These are phyloP conservation scores for Botrylloides violaceus DNA, from an alignment of 23 tunicate genomes.

Conservation along the genomic window DNA sequence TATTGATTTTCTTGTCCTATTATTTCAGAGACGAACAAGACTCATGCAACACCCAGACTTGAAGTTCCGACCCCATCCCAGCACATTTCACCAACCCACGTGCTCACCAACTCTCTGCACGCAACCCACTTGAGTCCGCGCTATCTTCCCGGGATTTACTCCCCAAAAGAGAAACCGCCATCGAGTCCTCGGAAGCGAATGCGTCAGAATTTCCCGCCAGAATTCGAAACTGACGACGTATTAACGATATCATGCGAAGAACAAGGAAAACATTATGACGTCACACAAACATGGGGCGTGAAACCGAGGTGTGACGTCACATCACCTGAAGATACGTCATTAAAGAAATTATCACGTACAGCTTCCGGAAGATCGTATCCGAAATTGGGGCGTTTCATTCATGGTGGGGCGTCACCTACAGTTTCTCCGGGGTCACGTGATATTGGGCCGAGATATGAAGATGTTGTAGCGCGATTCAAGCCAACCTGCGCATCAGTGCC, in stretches of 20 bases:
- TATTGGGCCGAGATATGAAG: neutral
- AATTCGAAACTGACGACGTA: slow-evolving; percentile 14
- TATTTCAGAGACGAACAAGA: no score
- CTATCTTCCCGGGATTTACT: neutral
- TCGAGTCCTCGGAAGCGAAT: slow-evolving; percentile 18
- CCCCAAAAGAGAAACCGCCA: slow-evolving; percentile 9
- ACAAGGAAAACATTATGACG: neutral
- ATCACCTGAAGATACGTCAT: no score
- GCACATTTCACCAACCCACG: slow-evolving; percentile 19
- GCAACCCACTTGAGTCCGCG: slow-evolving; percentile 18
- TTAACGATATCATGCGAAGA: slow-evolving; percentile 16
- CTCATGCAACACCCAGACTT: no score
- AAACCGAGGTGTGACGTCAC: neutral
- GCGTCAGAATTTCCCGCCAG: neutral
- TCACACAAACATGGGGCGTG: slow-evolving; percentile 7
- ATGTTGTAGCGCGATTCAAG: neutral
- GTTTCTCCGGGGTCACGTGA: slow-evolving; percentile 4
- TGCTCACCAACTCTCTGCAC: neutral
- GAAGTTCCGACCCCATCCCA: neutral
- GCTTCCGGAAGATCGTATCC: slow-evolving; percentile 4
- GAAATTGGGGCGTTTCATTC: slow-evolving; percentile 13
- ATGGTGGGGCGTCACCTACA: slow-evolving; percentile 13
- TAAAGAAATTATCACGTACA: no score
- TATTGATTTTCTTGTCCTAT: no score
- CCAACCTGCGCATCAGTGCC: slow-evolving; percentile 27